Conservation (phyloP, 2,113 vertebrate species). For the Thryonomys swinderianus region DNA sequence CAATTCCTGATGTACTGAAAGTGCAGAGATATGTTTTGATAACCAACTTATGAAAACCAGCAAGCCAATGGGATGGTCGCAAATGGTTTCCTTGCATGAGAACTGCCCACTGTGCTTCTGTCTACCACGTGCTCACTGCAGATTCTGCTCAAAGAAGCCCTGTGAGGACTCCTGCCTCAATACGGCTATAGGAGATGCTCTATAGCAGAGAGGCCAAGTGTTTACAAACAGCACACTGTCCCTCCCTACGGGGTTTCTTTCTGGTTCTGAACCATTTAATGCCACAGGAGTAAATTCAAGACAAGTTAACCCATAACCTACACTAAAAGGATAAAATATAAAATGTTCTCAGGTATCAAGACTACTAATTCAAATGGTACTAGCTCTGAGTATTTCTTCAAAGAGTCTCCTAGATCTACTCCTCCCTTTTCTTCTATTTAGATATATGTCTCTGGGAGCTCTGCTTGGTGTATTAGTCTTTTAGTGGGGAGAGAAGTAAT, state of each 20-base stretch:
- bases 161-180: background rate
- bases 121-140: background rate
- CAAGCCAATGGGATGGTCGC: background rate
- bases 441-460: background rate
- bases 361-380: background rate
- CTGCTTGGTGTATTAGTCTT: background rate
- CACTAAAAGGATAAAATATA: slow-evolving; percentile 24
- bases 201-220: background rate
- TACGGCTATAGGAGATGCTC: background rate
- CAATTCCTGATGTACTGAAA: background rate
- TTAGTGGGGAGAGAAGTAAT: background rate
- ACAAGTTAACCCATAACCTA: slow-evolving; percentile 16
- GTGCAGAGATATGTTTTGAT: background rate
- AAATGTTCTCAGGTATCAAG: background rate
- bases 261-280: background rate
- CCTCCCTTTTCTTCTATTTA: background rate
- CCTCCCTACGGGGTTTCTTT: background rate
- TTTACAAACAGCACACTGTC: slow-evolving; percentile 22
- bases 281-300: slow-evolving; percentile 46
- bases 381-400: background rate
- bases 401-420: background rate
- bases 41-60: background rate
- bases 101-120: background rate
- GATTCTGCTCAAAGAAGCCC: background rate
- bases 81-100: background rate